Conservation (phyloP, 2,797 vertebrate species). For the Pantherophis alleghaniensis region DNA sequence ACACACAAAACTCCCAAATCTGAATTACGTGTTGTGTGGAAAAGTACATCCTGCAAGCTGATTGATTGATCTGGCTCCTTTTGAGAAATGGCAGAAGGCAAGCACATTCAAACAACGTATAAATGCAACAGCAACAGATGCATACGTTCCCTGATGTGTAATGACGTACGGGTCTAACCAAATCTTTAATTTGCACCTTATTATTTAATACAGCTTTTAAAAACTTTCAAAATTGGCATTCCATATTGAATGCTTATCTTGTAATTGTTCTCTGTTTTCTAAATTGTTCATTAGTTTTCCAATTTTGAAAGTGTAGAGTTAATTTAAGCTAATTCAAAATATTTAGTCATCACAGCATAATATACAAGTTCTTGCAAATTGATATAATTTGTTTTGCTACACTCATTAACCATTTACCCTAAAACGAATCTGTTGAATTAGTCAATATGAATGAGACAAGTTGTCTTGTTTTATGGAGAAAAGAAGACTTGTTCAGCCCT, state of each 20-base stretch:
- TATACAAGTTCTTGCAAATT: background rate
- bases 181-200: conserved; percentile 15
- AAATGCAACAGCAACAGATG: background rate
- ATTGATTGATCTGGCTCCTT: background rate
- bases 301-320: background rate
- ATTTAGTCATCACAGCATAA: background rate
- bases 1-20: background rate
- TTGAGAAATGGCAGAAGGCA: background rate
- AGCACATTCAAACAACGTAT: background rate
- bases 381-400: conserved; percentile 3
- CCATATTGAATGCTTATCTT: conserved; percentile 15
- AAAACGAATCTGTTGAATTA: background rate
- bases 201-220: background rate
- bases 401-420: background rate
- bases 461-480: background rate
- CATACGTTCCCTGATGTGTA: background rate
- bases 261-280: background rate
- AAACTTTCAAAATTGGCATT: background rate
- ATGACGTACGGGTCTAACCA: background rate
- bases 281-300: background rate
- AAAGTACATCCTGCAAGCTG: background rate
- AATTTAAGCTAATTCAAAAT: background rate
- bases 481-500: background rate
- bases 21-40: background rate
- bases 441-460: background rate